Base-by-base conservation (phyloP, 1,140 invertebrate species). In the Ericerus pela region DNA sequence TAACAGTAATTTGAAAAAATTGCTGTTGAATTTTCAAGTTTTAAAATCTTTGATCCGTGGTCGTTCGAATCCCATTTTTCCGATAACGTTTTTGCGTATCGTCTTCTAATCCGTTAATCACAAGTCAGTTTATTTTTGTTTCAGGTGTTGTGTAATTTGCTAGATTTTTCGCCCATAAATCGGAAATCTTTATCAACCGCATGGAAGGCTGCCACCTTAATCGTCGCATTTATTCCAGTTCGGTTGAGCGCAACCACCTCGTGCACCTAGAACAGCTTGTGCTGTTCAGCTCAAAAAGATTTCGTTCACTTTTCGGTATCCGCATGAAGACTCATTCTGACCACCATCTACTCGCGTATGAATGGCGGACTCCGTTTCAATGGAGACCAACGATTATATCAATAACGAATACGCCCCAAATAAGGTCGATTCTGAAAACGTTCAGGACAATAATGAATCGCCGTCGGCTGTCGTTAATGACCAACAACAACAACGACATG, bases 211-310 rank as follows among this genome's bases (percentile, higher is more conserved):
- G 41, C 41, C 41, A 47, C 26, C 18, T n/a, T n/a, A n/a, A 4
- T 3, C 41, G 41, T 22, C 10, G 26, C 26, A 47, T 47, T 24
- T 24, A 18, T 47, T 47, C 22, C 41, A 24, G 14, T 47, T 47
- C 41, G 41, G 41, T 47, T 47, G 41, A 47, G 41, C 26, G 41
- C 41, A 14, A 47, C 41, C 41, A n/a, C n/a, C n/a, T n/a, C n/a
- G n/a, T 47, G 12, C 26, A 47, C 41, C 12, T 47, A 47, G 41
- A 47, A 24, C 41, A 47, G 41, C 41, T 24, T 47, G 22, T 18
- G 22, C 41, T 47, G 41, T 5, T 24, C 26, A 20, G 41, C 14
- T n/a, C n/a, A n/a, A 16, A 47, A 6, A 22, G 12, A 20, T 47
- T 24, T 12, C 41, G 41, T 47, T 14, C 41, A 47, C 26, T 14